These are phyloP conservation scores for Drosophila macrothrix DNA, from an alignment of 2,888 invertebrate species.

Conservation along the genomic window DNA sequence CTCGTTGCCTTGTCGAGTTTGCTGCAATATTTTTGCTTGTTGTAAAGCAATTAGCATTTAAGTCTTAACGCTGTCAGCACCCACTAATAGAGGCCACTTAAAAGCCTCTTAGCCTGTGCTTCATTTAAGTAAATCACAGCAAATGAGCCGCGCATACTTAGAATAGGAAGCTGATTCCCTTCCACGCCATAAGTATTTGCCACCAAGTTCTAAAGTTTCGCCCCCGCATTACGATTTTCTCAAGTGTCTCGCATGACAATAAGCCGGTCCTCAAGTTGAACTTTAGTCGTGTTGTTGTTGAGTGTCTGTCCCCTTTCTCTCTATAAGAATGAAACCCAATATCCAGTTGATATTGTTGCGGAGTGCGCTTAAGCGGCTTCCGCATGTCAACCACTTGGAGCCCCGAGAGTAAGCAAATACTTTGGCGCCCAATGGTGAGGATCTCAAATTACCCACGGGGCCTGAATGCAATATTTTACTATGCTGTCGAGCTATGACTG, in stretches of 20 bases:
- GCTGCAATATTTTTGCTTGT: not conserved
- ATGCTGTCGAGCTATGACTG: conserved; percentile 47
- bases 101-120: conserved; percentile 64
- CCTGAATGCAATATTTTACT: conserved; percentile 59
- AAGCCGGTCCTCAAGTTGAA: conserved; percentile 39
- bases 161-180: conserved; percentile 32
- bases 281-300: conserved; percentile 27
- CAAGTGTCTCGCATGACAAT: conserved; percentile 81
- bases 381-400: conserved; percentile 75
- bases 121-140: conserved; percentile 56
- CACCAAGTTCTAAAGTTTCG: conserved; percentile 47
- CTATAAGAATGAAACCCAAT: conserved; percentile 42
- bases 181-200: conserved; percentile 15
- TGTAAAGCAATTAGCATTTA: conserved; percentile 33
- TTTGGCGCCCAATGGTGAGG: conserved; percentile 31
- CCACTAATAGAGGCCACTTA: conserved; percentile 53
- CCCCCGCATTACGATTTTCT: conserved; percentile 66
- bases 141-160: conserved; percentile 56
- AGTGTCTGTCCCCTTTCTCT: not conserved
- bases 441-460: conserved; percentile 60
- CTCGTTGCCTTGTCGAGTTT: not conserved
- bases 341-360: conserved; percentile 35
- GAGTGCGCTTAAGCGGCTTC: conserved; percentile 81
- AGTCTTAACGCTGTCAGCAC: conserved; percentile 41
- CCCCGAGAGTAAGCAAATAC: conserved; percentile 59